phyloP scores from a whole-genome alignment of 2,888 invertebrate genomes.

The Nomada lathburiana region DNA sequence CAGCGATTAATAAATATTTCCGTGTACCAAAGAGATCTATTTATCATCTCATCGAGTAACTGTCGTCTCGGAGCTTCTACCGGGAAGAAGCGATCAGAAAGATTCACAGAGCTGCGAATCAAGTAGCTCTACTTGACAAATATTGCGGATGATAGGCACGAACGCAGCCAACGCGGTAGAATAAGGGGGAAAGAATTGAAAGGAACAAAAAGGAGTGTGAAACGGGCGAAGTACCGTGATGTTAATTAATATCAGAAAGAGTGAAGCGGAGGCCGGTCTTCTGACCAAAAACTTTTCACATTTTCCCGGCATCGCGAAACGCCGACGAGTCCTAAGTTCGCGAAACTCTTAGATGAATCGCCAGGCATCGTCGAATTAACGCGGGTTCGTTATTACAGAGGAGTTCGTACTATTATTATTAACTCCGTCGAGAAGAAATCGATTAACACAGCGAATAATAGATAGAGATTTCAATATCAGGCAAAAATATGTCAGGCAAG shows the following conservation, averaged over 20 bases:
- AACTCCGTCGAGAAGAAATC: conserved; percentile 43
- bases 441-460: conserved; percentile 58
- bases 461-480: not conserved
- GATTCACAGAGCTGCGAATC: conserved; percentile 23
- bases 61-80: conserved; percentile 3
- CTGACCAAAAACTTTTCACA: conserved; percentile 68
- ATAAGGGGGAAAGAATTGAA: conserved; percentile 48
- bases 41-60: conserved; percentile 33
- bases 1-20: not conserved
- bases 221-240: conserved; percentile 58
- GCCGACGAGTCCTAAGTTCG: conserved; percentile 58
- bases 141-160: conserved; percentile 54
- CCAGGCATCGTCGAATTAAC: conserved; percentile 64
- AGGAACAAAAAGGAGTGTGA: conserved; percentile 45
- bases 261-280: conserved; percentile 11
- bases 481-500: too few species aligned
- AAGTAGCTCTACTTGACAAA: conserved; percentile 42
- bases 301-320: conserved; percentile 66
- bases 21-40: not conserved
- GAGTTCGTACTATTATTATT: conserved; percentile 67
- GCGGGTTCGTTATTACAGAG: conserved; percentile 67
- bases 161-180: conserved; percentile 28
- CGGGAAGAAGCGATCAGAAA: conserved; percentile 37
- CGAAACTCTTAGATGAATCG: conserved; percentile 65
- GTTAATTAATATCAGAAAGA: conserved; percentile 64